A percentile compares a stretch with the other conserved stretches of the same genome.
Evolutionary conservation across 2,797 vertebrate genomes (phyloP).

Genomic region (Clarias pachynema): DNA sequence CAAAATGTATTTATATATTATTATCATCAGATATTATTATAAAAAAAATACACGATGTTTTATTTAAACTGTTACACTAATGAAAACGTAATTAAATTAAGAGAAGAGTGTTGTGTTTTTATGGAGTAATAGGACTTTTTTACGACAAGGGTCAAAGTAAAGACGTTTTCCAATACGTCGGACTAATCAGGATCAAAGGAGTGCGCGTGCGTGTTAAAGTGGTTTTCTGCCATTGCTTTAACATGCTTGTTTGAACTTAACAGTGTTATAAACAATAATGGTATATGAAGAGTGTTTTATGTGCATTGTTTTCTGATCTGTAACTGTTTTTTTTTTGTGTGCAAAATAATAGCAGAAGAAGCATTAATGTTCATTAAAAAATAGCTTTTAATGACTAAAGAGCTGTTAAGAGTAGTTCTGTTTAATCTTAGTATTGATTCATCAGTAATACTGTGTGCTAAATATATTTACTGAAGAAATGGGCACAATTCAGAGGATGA

Average conservation of each 20-base stretch:
- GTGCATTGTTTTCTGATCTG: not conserved
- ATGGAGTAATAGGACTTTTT: not conserved
- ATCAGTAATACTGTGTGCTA: not conserved
- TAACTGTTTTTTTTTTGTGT: not conserved
- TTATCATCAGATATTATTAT: not conserved
- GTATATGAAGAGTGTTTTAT: not conserved
- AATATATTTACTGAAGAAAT: conserved; percentile 34
- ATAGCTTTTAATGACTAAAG: not conserved
- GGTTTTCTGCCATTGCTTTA: not conserved
- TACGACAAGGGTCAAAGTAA: not conserved
- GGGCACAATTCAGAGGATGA: conserved; percentile 40
- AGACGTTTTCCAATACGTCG: not conserved
- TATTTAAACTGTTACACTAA: accelerated
- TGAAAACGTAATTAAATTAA: not conserved
- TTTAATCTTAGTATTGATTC: not conserved
- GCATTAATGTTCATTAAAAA: not conserved
- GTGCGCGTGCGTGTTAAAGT: conserved; percentile 20
- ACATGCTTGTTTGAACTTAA: not conserved
- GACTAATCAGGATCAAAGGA: not conserved
- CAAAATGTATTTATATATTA: not conserved
- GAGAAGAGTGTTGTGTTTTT: not conserved
- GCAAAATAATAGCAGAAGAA: not conserved
- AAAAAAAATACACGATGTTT: accelerated
- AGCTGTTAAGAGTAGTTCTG: not conserved
- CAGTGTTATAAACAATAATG: not conserved